A percentile compares a stretch with the other conserved stretches of the same genome.
Conservation (phyloP, 2,113 vertebrate species). For the Zingel zingel region DNA sequence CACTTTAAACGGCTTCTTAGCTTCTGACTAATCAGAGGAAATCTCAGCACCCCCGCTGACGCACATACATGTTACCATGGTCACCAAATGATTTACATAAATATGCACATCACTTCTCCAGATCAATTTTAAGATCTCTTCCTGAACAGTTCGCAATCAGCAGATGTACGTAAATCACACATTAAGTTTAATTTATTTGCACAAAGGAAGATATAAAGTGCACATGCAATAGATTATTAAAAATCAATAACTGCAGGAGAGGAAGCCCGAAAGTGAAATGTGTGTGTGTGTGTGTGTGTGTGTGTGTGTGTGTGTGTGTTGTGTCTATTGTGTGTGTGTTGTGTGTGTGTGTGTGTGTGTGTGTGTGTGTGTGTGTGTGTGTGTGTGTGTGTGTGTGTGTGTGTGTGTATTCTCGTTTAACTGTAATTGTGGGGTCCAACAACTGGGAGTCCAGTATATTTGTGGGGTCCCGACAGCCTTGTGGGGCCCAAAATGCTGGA, state of each 20-base stretch:
- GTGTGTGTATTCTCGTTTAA: too few relatives aligned
- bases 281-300: background rate
- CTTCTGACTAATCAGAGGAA: background rate
- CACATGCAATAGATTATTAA: too few relatives aligned
- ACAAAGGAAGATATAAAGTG: too few relatives aligned
- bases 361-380: background rate
- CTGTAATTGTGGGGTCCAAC: too few relatives aligned
- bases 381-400: background rate
- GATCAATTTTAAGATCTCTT: background rate
- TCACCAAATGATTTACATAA: background rate
- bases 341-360: background rate
- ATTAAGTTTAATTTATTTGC: too few relatives aligned
- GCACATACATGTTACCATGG: background rate
- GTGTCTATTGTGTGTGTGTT: background rate
- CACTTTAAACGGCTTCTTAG: background rate
- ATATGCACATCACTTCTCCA: background rate
- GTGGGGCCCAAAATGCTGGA: too few relatives aligned
- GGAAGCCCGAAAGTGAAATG: too few relatives aligned
- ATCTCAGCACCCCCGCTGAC: background rate
- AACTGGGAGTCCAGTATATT: too few relatives aligned
- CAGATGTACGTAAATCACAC: background rate
- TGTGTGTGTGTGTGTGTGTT: background rate
- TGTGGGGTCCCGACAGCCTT: too few relatives aligned
- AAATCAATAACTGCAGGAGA: too few relatives aligned
- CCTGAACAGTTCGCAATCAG: background rate